These are phyloP conservation scores for Mythimna pallens DNA, from an alignment of 2,888 invertebrate species.

Conservation along the genomic window DNA sequence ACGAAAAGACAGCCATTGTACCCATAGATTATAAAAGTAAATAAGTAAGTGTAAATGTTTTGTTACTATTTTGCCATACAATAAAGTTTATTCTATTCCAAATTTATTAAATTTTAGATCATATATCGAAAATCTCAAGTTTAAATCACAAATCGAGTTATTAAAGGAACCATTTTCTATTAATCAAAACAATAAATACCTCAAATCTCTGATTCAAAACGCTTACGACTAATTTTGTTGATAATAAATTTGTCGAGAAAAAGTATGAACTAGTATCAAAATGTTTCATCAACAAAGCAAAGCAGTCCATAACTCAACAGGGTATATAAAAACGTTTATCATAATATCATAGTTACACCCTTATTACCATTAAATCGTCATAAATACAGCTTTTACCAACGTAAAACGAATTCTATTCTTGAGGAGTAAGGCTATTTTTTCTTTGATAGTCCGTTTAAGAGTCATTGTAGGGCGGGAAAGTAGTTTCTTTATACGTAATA, in stretches of 20 bases:
- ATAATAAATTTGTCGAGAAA: background rate
- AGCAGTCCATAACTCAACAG: slow-evolving; percentile 22
- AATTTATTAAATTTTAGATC: background rate
- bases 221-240: background rate
- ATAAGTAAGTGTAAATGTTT: too few relatives aligned
- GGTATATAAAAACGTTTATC: slow-evolving; percentile 45
- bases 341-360: slow-evolving; percentile 35
- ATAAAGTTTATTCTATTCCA: too few relatives aligned
- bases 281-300: slow-evolving; percentile 17
- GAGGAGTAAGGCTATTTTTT: background rate
- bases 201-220: background rate
- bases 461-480: slow-evolving; percentile 35
- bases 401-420: slow-evolving; percentile 8
- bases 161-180: background rate
- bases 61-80: too few relatives aligned
- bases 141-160: background rate
- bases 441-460: background rate
- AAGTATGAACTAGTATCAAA: slow-evolving; percentile 18
- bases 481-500: slow-evolving; percentile 49
- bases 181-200: background rate
- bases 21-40: too few relatives aligned
- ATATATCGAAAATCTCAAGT: background rate
- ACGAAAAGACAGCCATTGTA: too few relatives aligned
- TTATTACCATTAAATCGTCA: slow-evolving; percentile 33
- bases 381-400: slow-evolving; percentile 14